Base-by-base conservation (phyloP, 2,113 vertebrate genomes). In the Peromyscus polionotus region DNA sequence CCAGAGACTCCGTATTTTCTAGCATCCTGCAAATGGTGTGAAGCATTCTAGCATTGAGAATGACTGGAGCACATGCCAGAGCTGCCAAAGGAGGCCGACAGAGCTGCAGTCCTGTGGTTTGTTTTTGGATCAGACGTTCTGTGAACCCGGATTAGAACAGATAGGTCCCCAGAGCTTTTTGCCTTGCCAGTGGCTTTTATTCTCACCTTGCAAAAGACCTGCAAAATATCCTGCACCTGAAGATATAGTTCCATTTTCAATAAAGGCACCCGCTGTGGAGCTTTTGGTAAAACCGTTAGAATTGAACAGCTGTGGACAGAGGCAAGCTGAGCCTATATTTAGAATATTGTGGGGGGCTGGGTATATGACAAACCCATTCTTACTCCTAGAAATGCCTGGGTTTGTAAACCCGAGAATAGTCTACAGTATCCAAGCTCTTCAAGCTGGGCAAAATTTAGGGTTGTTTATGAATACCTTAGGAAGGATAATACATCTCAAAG, bases 311-410 rank as follows among this genome's bases (percentile, higher is more conserved):
- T 90, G 68, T 76, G 96, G 89, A 98, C 86, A 95, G 95, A 97
- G 51, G 83, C 57, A 90, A 91, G 88, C 63, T 45, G 93, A 76
- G 77, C 93, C 95, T 97, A 97, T 97, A 97, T 97, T 98, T 97
- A 98, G 97, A 95, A 75, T 67, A 65, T 91, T 90, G 93, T 87
- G 16, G 70, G 80, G 42, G 63, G 59, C 76, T 36, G 77, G 88
- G 39, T 84, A 92, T 93, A 85, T 51, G 73, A 81, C 81, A 90
- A 76, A 97, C 95, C 92, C 91, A 84, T 95, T 97, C 95, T 97
- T 73, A 72, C 33, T 89, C 68, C 77, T 94, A 93, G 91, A 95
- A 96, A 91, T 76, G 91, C 91, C 77, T 86, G 79, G 48, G 45
- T 94, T 97, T 93, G 67, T 90, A 86, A 88, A 75, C 68, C 48